Evolutionary conservation across 1,140 invertebrate genomes (phyloP).

Genomic region (Nephotettix cincticeps): DNA sequence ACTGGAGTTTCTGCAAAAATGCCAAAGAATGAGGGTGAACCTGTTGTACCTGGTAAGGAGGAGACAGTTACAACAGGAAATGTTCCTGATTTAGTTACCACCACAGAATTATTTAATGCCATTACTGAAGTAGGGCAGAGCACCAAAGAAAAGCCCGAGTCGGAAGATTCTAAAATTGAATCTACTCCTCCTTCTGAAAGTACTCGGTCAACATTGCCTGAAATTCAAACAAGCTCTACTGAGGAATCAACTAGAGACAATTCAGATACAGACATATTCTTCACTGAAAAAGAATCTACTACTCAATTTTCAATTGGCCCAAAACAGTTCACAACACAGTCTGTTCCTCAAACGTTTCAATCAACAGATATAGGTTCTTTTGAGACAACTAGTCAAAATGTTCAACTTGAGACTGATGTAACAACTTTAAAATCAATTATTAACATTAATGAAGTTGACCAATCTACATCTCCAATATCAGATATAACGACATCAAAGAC

Average conservation of each 20-base stretch:
- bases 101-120: not conserved
- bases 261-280: not conserved
- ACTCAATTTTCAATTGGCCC: too few relatives aligned
- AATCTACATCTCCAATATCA: not conserved
- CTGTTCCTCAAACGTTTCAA: not conserved
- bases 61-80: not conserved
- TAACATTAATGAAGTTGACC: not conserved
- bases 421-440: not conserved
- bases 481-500: not conserved
- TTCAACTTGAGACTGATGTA: not conserved
- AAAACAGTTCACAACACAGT: not conserved
- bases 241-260: not conserved
- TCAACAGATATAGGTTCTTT: not conserved
- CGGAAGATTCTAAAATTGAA: not conserved
- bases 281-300: too few relatives aligned
- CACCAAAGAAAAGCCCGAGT: not conserved
- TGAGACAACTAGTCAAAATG: conserved; percentile 6
- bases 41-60: not conserved
- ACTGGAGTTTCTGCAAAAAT: conserved; percentile 11
- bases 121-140: not conserved
- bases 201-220: not conserved
- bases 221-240: not conserved
- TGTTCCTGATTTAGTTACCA: conserved; percentile 13
- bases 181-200: not conserved
- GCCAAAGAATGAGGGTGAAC: conserved; percentile 19